Conservation (phyloP, 2,888 invertebrate genomes). For the Pantelozetes paolii region DNA sequence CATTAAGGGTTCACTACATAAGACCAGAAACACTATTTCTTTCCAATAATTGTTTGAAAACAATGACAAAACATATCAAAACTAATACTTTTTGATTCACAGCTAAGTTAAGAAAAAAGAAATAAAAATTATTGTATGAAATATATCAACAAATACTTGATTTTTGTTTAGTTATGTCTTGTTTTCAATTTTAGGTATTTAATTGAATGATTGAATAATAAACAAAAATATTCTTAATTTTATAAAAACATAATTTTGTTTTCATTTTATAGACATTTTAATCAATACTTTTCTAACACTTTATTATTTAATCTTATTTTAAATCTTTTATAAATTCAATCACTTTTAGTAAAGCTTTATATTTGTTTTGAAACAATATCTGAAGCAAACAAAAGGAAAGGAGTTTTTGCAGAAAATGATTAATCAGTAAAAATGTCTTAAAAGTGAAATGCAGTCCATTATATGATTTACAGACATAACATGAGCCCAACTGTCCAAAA, state of each 20-base stretch:
- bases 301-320: too few species aligned
- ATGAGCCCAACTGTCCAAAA: neutral
- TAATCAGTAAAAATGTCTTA: neutral
- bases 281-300: too few species aligned
- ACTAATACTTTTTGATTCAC: neutral
- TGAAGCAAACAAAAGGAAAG: neutral
- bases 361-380: neutral
- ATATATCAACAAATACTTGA: too few species aligned
- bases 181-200: too few species aligned
- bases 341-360: too few species aligned
- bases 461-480: neutral
- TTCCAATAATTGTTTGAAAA: neutral
- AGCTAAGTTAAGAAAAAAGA: neutral
- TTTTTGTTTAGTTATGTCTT: too few species aligned
- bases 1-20: neutral
- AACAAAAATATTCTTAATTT: too few species aligned
- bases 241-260: too few species aligned
- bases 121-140: neutral
- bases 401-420: too few species aligned
- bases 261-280: too few species aligned
- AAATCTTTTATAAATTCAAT: too few species aligned
- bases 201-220: too few species aligned
- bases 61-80: neutral
- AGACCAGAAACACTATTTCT: neutral
- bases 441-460: neutral